Conservation (phyloP, 2,797 vertebrate species). For the Natrix natrix region DNA sequence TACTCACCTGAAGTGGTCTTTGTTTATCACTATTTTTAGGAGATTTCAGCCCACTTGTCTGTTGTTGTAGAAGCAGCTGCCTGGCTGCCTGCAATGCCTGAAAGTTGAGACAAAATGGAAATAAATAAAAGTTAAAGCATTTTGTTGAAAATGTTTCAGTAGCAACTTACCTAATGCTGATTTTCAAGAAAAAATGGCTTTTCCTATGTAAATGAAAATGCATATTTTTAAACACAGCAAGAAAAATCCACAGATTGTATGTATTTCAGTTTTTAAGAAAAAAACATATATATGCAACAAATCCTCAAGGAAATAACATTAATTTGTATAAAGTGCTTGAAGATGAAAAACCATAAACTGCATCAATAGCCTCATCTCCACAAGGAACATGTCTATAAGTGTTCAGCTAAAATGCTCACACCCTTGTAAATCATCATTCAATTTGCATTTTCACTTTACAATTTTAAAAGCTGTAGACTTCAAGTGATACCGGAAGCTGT, state of each 20-base stretch:
- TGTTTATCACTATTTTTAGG: constrained; percentile 99
- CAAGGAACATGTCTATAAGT: constrained; percentile 89
- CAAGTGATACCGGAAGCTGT: constrained; percentile 98
- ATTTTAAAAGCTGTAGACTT: constrained; percentile 95
- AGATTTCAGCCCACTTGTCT: constrained; percentile 98
- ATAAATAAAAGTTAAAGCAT: constrained; percentile 38
- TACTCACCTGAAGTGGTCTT: constrained; percentile 97
- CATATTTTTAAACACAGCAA: constrained; percentile 42
- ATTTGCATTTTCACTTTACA: constrained; percentile 99
- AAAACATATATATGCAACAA: constrained; percentile 66
- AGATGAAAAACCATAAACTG: constrained; percentile 78
- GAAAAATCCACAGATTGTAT: constrained; percentile 43
- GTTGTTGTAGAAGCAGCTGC: constrained; percentile 98
- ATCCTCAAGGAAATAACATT: constrained; percentile 84
- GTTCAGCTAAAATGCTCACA: constrained; percentile 96
- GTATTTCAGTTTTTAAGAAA: constrained; percentile 57
- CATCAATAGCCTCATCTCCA: constrained; percentile 86
- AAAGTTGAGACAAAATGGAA: constrained; percentile 54
- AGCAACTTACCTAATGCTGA: constrained; percentile 40
- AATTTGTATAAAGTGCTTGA: constrained; percentile 85
- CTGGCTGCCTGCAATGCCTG: constrained; percentile 97
- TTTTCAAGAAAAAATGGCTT: constrained; percentile 25
- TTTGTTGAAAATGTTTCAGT: constrained; percentile 55
- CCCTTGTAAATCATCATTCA: constrained; percentile 89
- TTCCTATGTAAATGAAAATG: constrained; percentile 25